These are phyloP conservation scores for Gymnosoma rotundatum DNA, from an alignment of 2,888 invertebrate species.

Conservation along the genomic window DNA sequence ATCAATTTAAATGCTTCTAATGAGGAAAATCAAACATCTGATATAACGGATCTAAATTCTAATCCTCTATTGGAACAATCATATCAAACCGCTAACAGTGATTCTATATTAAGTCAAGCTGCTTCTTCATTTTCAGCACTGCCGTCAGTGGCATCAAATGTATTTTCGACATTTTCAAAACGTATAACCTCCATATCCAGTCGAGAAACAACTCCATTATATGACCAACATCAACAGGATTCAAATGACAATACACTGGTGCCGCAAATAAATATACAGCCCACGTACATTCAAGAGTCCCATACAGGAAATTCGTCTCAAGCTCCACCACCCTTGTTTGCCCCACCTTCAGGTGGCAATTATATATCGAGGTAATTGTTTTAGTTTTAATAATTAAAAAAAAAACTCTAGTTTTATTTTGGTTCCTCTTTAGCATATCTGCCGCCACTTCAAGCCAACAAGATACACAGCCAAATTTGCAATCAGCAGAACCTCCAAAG, in stretches of 20 bases:
- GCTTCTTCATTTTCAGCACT: constrained; percentile 83
- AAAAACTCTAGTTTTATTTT: neutral
- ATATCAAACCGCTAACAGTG: constrained; percentile 70
- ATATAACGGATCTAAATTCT: constrained; percentile 74
- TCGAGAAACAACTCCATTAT: constrained; percentile 71
- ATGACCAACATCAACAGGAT: constrained; percentile 71
- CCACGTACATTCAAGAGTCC: constrained; percentile 73
- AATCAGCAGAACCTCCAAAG: constrained; percentile 77
- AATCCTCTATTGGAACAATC: constrained; percentile 77
- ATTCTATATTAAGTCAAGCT: constrained; percentile 79
- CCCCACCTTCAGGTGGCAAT: constrained; percentile 42
- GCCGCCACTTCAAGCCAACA: constrained; percentile 21
- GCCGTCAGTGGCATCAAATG: constrained; percentile 85
- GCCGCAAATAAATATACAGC: constrained; percentile 78
- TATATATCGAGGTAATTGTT: constrained; percentile 59
- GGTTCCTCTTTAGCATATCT: constrained; percentile 14
- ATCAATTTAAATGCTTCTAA: constrained; percentile 82
- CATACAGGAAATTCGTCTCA: constrained; percentile 24
- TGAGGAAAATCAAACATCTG: constrained; percentile 73
- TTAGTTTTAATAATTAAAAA: neutral
- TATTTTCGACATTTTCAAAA: constrained; percentile 84
- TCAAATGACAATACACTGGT: constrained; percentile 67
- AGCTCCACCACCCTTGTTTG: constrained; percentile 52
- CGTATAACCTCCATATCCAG: constrained; percentile 77
- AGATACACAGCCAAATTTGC: constrained; percentile 37